A percentile compares a stretch with the other conserved stretches of the same genome.
These are phyloP conservation scores for Ptychoptera albimana DNA, from an alignment of 2,888 invertebrate genomes.

Conservation along the genomic window DNA sequence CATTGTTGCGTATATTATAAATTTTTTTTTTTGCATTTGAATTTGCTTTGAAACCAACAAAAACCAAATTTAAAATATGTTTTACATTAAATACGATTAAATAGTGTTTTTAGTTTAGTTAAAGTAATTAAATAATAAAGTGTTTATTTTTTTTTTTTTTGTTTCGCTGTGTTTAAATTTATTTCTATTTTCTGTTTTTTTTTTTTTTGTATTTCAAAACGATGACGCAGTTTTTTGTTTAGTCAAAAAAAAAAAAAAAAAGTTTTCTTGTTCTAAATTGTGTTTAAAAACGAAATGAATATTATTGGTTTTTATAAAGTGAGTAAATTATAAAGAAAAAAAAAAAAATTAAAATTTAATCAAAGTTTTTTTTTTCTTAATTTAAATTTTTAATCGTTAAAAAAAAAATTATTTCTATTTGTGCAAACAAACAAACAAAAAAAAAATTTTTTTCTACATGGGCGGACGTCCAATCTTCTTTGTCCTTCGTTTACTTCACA, in stretches of 20 bases:
- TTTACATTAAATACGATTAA: not conserved
- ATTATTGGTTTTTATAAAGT: not conserved
- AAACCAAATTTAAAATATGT: too few species aligned
- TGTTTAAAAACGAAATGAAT: slow-evolving; percentile 1
- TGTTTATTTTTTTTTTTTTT: too few species aligned
- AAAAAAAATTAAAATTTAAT: too few species aligned
- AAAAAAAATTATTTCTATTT: not conserved
- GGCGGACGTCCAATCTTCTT: slow-evolving; percentile 12
- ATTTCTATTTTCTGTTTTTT: too few species aligned
- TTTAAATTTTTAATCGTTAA: too few species aligned
- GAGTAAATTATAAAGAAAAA: too few species aligned
- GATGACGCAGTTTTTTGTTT: slow-evolving; percentile 5
- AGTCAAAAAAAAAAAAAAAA: not conserved
- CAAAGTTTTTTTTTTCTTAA: too few species aligned
- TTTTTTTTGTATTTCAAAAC: not conserved
- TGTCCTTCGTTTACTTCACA: slow-evolving; percentile 9
- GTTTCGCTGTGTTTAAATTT: too few species aligned
- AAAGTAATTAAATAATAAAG: not conserved
- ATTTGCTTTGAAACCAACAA: too few species aligned
- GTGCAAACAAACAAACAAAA: not conserved
- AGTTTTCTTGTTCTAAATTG: not conserved
- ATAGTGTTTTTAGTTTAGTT: too few species aligned
- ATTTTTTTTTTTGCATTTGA: too few species aligned
- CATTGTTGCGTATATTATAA: too few species aligned
- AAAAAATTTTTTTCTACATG: slow-evolving; percentile 2